These are phyloP conservation scores for Ginglymostoma cirratum DNA, from an alignment of 2,113 vertebrate genomes.

Conservation along the genomic window DNA sequence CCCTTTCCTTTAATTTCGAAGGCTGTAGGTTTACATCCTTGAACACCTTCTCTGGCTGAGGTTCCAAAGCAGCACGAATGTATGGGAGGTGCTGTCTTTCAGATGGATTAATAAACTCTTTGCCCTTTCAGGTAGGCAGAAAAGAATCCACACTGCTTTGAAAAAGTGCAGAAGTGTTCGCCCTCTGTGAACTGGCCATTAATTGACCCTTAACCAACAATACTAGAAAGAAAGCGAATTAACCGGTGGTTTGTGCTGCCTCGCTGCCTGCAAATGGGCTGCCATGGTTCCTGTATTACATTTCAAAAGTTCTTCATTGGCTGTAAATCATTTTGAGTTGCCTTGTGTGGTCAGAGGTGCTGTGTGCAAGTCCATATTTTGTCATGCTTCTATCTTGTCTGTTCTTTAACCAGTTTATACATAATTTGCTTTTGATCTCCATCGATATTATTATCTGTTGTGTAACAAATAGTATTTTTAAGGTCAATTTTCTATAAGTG, in stretches of 20 bases:
- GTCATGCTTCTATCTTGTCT: neutral
- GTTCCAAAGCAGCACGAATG: no score
- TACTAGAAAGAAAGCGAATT: neutral
- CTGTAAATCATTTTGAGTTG: neutral
- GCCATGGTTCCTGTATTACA: no score
- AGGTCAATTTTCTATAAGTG: neutral
- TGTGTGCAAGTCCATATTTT: neutral
- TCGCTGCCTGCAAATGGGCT: no score
- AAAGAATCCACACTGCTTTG: neutral
- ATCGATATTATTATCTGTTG: neutral
- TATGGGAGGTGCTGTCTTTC: no score
- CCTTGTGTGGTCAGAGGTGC: neutral
- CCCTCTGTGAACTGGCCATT: neutral
- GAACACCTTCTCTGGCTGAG: no score
- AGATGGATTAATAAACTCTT: no score
- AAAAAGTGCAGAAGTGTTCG: neutral
- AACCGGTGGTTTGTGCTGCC: neutral
- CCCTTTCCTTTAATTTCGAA: no score
- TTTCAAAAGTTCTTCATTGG: neutral
- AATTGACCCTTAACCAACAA: neutral
- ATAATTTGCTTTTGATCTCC: neutral
- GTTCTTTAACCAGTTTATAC: neutral
- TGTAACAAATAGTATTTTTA: neutral
- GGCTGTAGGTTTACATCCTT: no score
- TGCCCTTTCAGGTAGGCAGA: neutral